Conservation (phyloP, 2,888 invertebrate genomes). For the Nesidiocoris tenuis region DNA sequence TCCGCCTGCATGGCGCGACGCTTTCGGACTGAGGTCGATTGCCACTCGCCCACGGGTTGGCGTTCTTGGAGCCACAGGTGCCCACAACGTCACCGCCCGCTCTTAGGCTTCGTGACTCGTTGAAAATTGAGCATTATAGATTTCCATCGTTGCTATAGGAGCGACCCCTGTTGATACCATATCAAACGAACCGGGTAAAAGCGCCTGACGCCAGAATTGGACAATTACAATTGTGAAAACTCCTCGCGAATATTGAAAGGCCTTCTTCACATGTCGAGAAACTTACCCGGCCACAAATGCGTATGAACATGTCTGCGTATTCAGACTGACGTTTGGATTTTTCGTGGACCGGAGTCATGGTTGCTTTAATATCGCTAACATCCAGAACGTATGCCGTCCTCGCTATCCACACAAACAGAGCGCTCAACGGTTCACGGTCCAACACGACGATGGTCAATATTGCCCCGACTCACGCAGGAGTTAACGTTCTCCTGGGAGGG, state of each 20-base stretch:
- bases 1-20: background rate
- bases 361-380: constrained; percentile 40
- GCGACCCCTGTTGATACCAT: constrained; percentile 32
- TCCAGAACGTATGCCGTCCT: constrained; percentile 41
- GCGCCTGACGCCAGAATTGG: background rate
- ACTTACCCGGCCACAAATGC: no score
- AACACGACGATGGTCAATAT: constrained; percentile 62
- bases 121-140: constrained; percentile 33
- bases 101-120: background rate
- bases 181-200: constrained; percentile 1
- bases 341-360: constrained; percentile 25
- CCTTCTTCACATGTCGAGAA: no score
- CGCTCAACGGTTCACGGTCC: constrained; percentile 24
- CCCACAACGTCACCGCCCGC: background rate
- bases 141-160: constrained; percentile 40
- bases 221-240: no score
- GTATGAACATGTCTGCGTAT: no score
- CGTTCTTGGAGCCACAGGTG: background rate
- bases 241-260: no score
- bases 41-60: background rate
- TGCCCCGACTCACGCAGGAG: constrained; percentile 61
- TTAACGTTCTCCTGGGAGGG: constrained; percentile 78
- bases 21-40: background rate
- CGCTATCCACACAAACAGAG: constrained; percentile 37
- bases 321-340: no score